Evolutionary conservation across 2,888 invertebrate genomes (phyloP).

Genomic region (Leucophora obtusa): DNA sequence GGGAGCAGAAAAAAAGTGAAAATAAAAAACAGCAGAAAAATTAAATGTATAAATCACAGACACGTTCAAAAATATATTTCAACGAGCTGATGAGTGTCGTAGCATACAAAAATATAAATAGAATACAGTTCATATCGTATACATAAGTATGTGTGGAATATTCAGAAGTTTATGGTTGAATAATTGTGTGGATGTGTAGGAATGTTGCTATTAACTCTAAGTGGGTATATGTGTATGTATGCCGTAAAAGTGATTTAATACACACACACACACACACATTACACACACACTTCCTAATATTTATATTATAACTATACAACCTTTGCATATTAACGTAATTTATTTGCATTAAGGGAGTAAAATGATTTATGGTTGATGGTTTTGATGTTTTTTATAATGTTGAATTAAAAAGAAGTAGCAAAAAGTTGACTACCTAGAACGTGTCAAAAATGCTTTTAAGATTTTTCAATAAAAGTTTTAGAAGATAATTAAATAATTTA

Average conservation of each 20-base stretch:
- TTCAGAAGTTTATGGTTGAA: conserved; percentile 18
- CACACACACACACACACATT: conserved; percentile 33
- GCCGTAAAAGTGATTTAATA: conserved; percentile 12
- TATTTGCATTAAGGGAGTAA: conserved; percentile 62
- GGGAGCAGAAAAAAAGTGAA: background rate
- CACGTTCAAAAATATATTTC: conserved; percentile 38
- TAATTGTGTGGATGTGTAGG: background rate
- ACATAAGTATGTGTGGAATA: conserved; percentile 19
- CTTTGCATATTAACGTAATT: conserved; percentile 59
- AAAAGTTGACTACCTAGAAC: background rate
- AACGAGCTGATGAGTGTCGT: conserved; percentile 43
- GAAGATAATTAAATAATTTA: background rate
- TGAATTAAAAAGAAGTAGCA: background rate
- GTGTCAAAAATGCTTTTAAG: background rate
- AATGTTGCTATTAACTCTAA: background rate
- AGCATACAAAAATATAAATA: background rate
- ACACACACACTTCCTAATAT: conserved; percentile 21
- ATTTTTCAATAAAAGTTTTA: background rate
- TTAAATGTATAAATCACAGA: conserved; percentile 36
- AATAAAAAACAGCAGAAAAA: conserved; percentile 2
- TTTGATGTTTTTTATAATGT: conserved; percentile 54
- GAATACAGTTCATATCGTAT: background rate
- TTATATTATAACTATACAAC: conserved; percentile 28
- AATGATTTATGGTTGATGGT: conserved; percentile 63
- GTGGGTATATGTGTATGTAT: background rate